Evolutionary conservation across 2,113 vertebrate species (phyloP), one percentile per base, ranked within the genome.

Genomic region (Channa argus): DNA sequence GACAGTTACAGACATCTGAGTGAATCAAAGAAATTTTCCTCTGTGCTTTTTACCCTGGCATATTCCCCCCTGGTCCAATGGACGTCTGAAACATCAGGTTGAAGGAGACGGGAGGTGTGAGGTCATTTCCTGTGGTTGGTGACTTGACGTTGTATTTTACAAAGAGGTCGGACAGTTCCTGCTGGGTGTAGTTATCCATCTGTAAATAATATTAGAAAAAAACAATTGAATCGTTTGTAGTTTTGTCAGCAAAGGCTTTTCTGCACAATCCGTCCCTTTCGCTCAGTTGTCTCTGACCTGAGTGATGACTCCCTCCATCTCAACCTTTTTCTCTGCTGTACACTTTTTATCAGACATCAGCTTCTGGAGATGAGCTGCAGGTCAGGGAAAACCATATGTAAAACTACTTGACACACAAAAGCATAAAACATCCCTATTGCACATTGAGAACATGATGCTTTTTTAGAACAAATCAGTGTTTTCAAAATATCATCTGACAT

Each of bases 41-140:
- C 0, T 3, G 2, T 8, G 3, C 2, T 34, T 34, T 52, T n/a
- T 86, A 99, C 97, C 98, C 98, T 77, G 96, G 89, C 97, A 97
- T 99, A 86, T 98, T 98, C 52, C 98, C 98, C 72, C 97, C 96
- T 9, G 98, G 97, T 11, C 98, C 98, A 47, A 99, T 99, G 90
- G 97, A 98, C 24, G 98, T 99, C 94, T 97, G 95, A 91, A 99
- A 99, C 98, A 99, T 99, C 83, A 99, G 94, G 89, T 99, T 99
- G 93, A 99, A 99, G 74, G 96, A 93, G 69, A 97, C 95, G 2
- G 98, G 98, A 77, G 97, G 86, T 1, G 95, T 95, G 38, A 99
- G 94, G 80, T 99, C 97, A 82, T 99, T 99, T 89, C 96, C 97
- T 74, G 98, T 98, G 74, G 92, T 90, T 10, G 98, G 98, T 0